phyloP scores from a whole-genome alignment of 2,113 vertebrate genomes.

The Nicator chloris region DNA sequence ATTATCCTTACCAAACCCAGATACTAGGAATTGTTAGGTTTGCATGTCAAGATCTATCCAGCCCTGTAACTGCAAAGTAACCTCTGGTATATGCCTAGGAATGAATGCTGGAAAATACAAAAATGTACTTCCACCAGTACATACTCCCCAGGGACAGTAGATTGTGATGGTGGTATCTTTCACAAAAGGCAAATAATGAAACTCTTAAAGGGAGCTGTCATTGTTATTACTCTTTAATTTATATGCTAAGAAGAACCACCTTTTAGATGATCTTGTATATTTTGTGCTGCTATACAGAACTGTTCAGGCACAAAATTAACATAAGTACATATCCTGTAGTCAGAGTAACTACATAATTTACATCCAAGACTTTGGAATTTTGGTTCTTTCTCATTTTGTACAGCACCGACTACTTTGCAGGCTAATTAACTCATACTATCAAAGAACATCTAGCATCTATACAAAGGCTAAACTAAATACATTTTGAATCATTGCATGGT shows the following conservation, averaged over 20 bases:
- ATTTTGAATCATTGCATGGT: conserved; percentile 28
- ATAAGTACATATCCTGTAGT: background rate
- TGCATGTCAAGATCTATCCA: background rate
- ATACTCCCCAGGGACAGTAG: background rate
- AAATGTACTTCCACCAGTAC: background rate
- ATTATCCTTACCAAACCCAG: background rate
- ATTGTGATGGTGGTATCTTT: background rate
- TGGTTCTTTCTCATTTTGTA: background rate
- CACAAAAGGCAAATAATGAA: background rate
- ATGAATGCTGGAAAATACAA: background rate
- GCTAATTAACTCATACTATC: background rate
- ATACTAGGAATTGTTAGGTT: background rate
- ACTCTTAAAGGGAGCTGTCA: background rate
- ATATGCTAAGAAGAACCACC: background rate
- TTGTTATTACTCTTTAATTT: background rate
- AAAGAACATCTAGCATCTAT: conserved; percentile 3
- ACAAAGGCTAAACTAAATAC: conserved; percentile 30
- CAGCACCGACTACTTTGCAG: background rate
- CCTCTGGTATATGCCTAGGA: background rate
- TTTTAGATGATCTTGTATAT: background rate
- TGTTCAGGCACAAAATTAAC: background rate
- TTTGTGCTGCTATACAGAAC: background rate
- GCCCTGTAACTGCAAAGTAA: background rate
- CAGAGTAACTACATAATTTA: conserved; percentile 3
- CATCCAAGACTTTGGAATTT: background rate